Conservation (phyloP, 2,797 vertebrate genomes). For the Apogon talboti region DNA sequence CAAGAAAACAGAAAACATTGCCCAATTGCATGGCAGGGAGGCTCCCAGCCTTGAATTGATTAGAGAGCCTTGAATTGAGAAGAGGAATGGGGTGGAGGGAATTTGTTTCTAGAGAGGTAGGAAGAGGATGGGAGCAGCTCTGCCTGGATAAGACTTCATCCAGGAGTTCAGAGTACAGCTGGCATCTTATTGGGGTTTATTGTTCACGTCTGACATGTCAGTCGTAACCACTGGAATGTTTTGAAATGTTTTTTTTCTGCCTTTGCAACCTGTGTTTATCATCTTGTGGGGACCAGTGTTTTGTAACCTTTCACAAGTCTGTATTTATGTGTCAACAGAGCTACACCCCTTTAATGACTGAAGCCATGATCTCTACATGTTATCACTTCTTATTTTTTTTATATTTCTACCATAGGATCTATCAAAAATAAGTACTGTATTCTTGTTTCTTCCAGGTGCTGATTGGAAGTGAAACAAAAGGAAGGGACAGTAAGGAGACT, state of each 20-base stretch:
- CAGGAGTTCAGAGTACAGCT: conserved; percentile 35
- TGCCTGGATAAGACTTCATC: conserved; percentile 27
- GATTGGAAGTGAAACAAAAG: conserved; percentile 52
- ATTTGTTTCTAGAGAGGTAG: conserved; percentile 36
- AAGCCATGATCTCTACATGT: conserved; percentile 23
- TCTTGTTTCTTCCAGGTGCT: conserved; percentile 63
- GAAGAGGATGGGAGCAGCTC: conserved; percentile 7
- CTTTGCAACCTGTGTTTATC: conserved; percentile 55
- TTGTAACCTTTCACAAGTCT: conserved; percentile 60
- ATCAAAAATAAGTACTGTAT: background rate
- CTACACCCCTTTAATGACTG: conserved; percentile 29
- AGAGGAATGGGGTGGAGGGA: conserved; percentile 41
- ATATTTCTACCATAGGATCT: no score
- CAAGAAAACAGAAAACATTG: conserved; percentile 62
- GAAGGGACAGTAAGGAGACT: conserved; percentile 65
- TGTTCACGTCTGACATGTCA: conserved; percentile 61
- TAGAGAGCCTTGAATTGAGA: conserved; percentile 59
- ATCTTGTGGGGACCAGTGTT: conserved; percentile 35
- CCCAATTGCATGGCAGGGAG: conserved; percentile 70
- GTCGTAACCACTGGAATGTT: conserved; percentile 68
- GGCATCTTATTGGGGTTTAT: conserved; percentile 48
- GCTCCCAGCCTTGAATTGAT: conserved; percentile 70
- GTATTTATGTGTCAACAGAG: conserved; percentile 53
- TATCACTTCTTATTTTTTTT: conserved; percentile 23
- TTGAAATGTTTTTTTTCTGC: conserved; percentile 49